phyloP scores from a whole-genome alignment of 2,888 invertebrate species.

The Gymnosoma rotundatum region DNA sequence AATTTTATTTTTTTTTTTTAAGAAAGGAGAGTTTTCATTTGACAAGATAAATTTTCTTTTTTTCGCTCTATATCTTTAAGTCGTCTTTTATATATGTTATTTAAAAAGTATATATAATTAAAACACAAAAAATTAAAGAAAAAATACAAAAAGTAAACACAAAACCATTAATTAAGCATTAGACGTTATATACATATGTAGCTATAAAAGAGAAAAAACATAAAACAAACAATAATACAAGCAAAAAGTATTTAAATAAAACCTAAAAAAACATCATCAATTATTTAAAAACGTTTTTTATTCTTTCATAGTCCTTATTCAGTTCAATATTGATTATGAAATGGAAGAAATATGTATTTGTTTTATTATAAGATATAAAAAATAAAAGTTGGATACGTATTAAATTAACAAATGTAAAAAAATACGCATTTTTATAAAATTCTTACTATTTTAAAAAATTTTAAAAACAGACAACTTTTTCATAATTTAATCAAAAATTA shows the following conservation, averaged over 20 bases:
- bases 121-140: conserved; percentile 76
- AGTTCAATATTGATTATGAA: too few species aligned
- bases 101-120: conserved; percentile 74
- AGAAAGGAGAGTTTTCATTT: conserved; percentile 75
- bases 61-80: conserved; percentile 75
- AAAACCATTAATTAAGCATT: conserved; percentile 73
- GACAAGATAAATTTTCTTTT: conserved; percentile 75
- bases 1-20: conserved; percentile 65
- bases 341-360: too few species aligned
- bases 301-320: conserved; percentile 1
- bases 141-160: conserved; percentile 74
- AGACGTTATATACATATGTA: conserved; percentile 78
- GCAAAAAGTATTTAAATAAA: conserved; percentile 76
- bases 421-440: too few species aligned
- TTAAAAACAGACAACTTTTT: too few species aligned
- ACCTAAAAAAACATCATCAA: conserved; percentile 68
- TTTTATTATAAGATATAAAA: too few species aligned
- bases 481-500: too few species aligned
- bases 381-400: too few species aligned
- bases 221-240: conserved; percentile 71
- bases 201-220: conserved; percentile 69
- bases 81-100: conserved; percentile 74
- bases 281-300: conserved; percentile 54
- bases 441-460: too few species aligned
- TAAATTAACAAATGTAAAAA: too few species aligned